Evolutionary conservation across 30 jellyfish, hydroid and myxozoan species (phyloP).

Genomic region (Cassiopea andromeda): DNA sequence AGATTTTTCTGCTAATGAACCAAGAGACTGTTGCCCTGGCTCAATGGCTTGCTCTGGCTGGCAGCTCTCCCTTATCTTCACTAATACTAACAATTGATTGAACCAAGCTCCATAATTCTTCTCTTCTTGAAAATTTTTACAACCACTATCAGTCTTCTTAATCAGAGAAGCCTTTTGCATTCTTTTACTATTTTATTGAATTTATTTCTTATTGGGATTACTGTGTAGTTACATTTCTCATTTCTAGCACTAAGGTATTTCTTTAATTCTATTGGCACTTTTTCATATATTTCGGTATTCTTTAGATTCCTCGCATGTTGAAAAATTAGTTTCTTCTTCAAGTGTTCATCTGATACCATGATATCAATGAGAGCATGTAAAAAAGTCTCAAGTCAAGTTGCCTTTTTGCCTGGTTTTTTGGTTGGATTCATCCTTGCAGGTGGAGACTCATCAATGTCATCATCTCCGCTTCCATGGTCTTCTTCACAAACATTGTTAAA

Average conservation of each 20-base stretch:
- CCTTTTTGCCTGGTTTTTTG: constrained; percentile 57
- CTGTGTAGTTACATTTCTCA: constrained; percentile 65
- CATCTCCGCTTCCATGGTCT: constrained; percentile 11
- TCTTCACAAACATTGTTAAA: neutral
- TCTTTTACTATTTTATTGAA: constrained; percentile 54
- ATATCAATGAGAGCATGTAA: constrained; percentile 50
- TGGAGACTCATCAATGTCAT: constrained; percentile 22
- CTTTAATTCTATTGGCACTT: constrained; percentile 25
- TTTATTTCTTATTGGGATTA: constrained; percentile 52
- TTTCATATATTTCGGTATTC: constrained; percentile 51
- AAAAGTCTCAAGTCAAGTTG: constrained; percentile 52
- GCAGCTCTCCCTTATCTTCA: constrained; percentile 67
- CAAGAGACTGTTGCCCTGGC: constrained; percentile 55
- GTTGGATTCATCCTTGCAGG: constrained; percentile 3
- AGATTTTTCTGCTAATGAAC: constrained; percentile 26
- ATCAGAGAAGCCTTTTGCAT: constrained; percentile 70
- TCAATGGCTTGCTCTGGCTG: constrained; percentile 77
- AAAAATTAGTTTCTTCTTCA: constrained; percentile 54
- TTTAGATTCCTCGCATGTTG: constrained; percentile 43
- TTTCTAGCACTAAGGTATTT: constrained; percentile 43
- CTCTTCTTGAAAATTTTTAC: constrained; percentile 63
- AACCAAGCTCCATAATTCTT: constrained; percentile 70
- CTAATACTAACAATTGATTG: constrained; percentile 60
- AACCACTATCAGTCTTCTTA: constrained; percentile 67
- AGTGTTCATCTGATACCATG: constrained; percentile 54